Conservation (phyloP, 1,140 invertebrate species). For the Lepidurus couesii region DNA sequence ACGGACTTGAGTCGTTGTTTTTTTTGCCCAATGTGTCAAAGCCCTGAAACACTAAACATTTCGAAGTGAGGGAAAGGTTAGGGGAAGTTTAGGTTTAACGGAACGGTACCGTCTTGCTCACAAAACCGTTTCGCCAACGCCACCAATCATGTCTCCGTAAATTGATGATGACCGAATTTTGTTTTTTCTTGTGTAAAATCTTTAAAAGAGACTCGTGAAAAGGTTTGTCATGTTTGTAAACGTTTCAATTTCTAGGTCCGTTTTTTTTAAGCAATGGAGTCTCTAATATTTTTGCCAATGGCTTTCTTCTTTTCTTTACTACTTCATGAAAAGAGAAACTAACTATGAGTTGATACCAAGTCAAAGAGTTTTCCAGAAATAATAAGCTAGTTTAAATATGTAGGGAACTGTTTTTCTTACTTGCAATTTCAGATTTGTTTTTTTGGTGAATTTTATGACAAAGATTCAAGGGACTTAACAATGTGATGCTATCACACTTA, state of each 20-base stretch:
- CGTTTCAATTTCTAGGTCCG: background rate
- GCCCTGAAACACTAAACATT: background rate
- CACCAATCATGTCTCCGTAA: background rate
- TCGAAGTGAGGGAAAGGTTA: background rate
- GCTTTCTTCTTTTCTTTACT: background rate
- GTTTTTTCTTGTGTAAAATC: background rate
- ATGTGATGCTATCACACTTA: constrained; percentile 12
- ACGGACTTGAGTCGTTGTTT: background rate
- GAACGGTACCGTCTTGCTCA: constrained; percentile 13
- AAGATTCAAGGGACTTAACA: constrained; percentile 19
- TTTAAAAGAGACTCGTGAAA: background rate
- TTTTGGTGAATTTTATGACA: background rate
- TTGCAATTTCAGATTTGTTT: background rate
- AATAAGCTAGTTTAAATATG: background rate
- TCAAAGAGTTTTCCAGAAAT: constrained; percentile 11
- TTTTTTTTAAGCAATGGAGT: background rate
- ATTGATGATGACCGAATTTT: background rate
- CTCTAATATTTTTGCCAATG: background rate
- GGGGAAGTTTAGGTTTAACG: background rate
- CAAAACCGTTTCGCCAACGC: background rate
- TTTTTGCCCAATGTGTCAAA: constrained; percentile 22
- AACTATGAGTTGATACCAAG: constrained; percentile 2
- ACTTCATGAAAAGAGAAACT: background rate
- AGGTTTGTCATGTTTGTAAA: constrained; percentile 14
- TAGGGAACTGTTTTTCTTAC: constrained; percentile 22